Evolutionary conservation across 2,888 invertebrate species (phyloP).

Genomic region (Sphaeridia pumilis): DNA sequence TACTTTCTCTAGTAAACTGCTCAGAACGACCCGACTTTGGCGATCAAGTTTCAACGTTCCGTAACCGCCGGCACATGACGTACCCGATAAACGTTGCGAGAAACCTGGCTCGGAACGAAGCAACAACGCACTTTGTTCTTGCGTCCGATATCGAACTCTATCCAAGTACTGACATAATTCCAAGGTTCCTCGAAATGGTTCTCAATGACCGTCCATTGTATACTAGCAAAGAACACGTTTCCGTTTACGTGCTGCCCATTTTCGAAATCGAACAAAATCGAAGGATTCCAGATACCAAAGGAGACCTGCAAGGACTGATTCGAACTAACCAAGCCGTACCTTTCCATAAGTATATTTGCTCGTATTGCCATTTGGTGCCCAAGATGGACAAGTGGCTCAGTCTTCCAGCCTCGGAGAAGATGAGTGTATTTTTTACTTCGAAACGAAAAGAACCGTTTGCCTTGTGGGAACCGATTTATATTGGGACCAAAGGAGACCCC

Average conservation of each 20-base stretch:
- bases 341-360: conserved; percentile 81
- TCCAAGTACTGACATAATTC: conserved; percentile 68
- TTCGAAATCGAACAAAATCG: conserved; percentile 66
- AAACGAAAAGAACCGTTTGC: conserved; percentile 62
- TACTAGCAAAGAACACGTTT: conserved; percentile 38
- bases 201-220: conserved; percentile 39
- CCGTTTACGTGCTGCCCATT: conserved; percentile 76
- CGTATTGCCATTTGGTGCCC: conserved; percentile 59
- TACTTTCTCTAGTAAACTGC: conserved; percentile 9
- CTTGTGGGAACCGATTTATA: conserved; percentile 89
- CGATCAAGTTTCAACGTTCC: conserved; percentile 43
- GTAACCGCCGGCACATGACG: conserved; percentile 62
- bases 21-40: background rate
- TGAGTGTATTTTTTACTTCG: conserved; percentile 73
- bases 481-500: conserved; percentile 77
- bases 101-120: conserved; percentile 73
- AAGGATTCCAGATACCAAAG: conserved; percentile 60
- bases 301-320: conserved; percentile 54
- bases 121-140: conserved; percentile 68
- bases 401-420: background rate
- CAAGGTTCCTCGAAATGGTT: conserved; percentile 71
- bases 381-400: conserved; percentile 11
- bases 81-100: conserved; percentile 85
- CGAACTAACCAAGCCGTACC: conserved; percentile 66
- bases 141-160: conserved; percentile 84